Base-by-base conservation (phyloP, 2,888 invertebrate genomes). In the Oscheius sp. region DNA sequence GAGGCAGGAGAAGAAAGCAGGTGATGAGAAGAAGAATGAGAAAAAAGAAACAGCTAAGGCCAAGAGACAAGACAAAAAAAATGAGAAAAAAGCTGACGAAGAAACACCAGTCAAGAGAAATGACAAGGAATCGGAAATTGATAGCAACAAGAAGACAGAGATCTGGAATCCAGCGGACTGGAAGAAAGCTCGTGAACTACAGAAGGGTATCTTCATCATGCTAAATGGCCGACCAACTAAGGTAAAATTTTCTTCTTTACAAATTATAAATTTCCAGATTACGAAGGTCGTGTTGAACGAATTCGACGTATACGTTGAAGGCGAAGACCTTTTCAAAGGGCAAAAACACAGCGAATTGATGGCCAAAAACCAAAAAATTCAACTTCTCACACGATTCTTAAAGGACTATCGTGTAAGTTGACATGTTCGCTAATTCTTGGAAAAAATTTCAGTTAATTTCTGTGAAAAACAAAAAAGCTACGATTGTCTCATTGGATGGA, bases 381-480 rank as follows among this genome's bases (percentile, higher is more conserved):
- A 24, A 14, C 26, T 38, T 1, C 41, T 59, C 24, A 59, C 41
- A 0, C 17, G 28, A 17, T 41, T 59, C 44, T 30, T 59, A 6
- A 59, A 59, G 20, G 30, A 59, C 5, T 59, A 59, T 44, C 41
- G 30, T 28, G 59, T 59, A 6, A 41, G 26, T 57, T 57, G 20
- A 2, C 20, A n/a, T 8, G n/a, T 41, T 12, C 20, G 41, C 14
- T 20, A 41, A 6, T 17, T 17, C 20, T 3, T 17, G 41, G 41
- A 41, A n/a, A n/a, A 33, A n/a, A 26, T 59, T 59, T 59, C 44
- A 59, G 59, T 17, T 59, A n/a, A 26, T 59, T 20, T 59, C 59
- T 1, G 26, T 59, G 41, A 59, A 59, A 20, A 30, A 59, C 26
- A 59, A 59, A n/a, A 59, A 24, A 30, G 59, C 59, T 30, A 59